Base-by-base conservation (phyloP, 92 coral and sea anemone genomes). In the Desmophyllum pertusum region DNA sequence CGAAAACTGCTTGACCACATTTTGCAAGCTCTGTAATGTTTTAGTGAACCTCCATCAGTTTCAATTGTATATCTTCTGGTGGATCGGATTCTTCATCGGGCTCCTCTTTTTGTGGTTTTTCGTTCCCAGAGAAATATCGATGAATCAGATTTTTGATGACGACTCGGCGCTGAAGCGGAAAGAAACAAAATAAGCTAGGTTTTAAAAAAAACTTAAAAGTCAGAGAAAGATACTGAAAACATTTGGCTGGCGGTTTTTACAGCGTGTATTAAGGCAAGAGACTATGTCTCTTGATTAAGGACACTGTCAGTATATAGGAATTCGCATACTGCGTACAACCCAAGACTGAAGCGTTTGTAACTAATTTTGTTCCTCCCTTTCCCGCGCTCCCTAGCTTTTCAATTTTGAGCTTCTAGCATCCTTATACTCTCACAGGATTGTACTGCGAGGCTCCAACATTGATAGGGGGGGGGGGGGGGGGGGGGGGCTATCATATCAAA, bases 101-200 rank as follows among this genome's bases (percentile, higher is more conserved):
- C 18, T 71, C 84, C 19, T 77, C 69, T 50, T 76, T 31, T 62
- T 41, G 62, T 37, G 76, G 23, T 59, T 83, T 81, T 46, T 27
- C 64, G 18, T 76, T 79, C 35, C 23, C 86, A n/a, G 77, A 87
- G 64, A 88, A 91, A 76, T 91, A 83, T 25, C 95, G 89, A 18
- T 86, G 86, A 10, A 89, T 88, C 36, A 92, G 77, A 63, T 83
- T 76, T 52, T 85, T 89, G 39, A 92, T 76, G 50, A 92, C 85
- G 29, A 61, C 67, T 74, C 90, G 88, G 77, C 95, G 81, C 95
- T 92, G 9, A 42, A 46, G 43, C 39, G 31, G 5, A 68, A 39
- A 64, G 61, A 79, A 30, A 67, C 57, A 17, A 62, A 64, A 42
- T 27, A 65, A 4, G 51, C 9, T n/a, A 36, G 68, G 18, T 37